These are phyloP conservation scores for Pagrus major DNA, from an alignment of 2,113 vertebrate species.

Conservation along the genomic window DNA sequence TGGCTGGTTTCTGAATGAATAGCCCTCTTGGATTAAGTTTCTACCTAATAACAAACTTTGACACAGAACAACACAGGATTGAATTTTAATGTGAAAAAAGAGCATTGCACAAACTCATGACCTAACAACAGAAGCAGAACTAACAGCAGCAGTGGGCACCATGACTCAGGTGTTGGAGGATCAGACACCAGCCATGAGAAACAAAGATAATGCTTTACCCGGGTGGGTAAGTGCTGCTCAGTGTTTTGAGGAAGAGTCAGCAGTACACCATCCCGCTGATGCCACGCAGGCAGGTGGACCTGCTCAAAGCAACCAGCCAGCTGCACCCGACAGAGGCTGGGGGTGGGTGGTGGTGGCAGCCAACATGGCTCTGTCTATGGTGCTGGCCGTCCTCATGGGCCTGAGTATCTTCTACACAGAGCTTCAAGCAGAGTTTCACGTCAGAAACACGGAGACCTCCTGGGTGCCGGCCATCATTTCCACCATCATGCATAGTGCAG, in stretches of 20 bases:
- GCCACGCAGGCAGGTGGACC: not conserved
- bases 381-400: not conserved
- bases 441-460: slow-evolving; percentile 7
- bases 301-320: not conserved
- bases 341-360: slow-evolving; percentile 2
- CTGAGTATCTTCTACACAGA: slow-evolving; percentile 1
- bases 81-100: too few species aligned
- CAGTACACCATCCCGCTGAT: not conserved
- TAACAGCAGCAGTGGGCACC: not conserved
- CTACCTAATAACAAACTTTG: too few species aligned
- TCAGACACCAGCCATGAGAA: not conserved
- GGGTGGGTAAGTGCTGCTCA: not conserved
- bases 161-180: not conserved
- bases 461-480: slow-evolving; percentile 10
- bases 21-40: too few species aligned
- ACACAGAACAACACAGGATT: too few species aligned
- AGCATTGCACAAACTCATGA: too few species aligned
- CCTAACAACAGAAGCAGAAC: not conserved
- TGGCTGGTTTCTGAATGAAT: too few species aligned
- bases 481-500: not conserved
- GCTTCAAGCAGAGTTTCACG: not conserved
- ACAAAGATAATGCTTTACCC: not conserved
- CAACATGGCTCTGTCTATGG: not conserved
- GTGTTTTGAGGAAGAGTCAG: not conserved
- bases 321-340: not conserved